Evolutionary conservation across 2,797 vertebrate genomes (phyloP).

Genomic region (Dallia pectoralis): DNA sequence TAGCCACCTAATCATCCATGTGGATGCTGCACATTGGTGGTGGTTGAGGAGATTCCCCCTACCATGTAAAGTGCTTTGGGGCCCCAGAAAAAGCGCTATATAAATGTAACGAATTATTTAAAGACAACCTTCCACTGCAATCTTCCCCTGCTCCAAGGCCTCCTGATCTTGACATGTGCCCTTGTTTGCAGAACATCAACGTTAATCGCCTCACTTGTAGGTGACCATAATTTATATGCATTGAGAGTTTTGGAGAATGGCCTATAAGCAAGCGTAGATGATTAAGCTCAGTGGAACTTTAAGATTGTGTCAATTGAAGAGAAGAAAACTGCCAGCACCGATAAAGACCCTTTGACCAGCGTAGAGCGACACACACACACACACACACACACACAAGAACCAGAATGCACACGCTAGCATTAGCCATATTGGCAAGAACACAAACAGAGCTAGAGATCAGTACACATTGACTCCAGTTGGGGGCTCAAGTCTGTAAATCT

Average conservation of each 20-base stretch:
- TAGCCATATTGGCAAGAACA: conserved; percentile 34
- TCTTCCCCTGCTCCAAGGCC: too few relatives aligned
- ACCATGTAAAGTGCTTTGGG: too few relatives aligned
- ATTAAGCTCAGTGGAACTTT: not conserved
- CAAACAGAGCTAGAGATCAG: conserved; percentile 19
- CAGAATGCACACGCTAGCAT: conserved; percentile 27
- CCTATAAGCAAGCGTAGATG: not conserved
- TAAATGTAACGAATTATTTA: too few relatives aligned
- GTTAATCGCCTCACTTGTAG: too few relatives aligned
- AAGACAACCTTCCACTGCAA: too few relatives aligned
- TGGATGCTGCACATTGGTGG: too few relatives aligned
- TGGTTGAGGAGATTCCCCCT: too few relatives aligned
- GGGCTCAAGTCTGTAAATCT: conserved; percentile 70
- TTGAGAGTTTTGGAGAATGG: not conserved
- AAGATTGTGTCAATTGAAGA: conserved; percentile 3
- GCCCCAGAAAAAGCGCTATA: too few relatives aligned
- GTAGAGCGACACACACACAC: conserved; percentile 20
- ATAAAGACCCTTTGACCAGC: not conserved
- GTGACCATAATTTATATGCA: too few relatives aligned
- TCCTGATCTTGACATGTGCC: too few relatives aligned
- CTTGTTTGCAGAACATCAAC: too few relatives aligned
- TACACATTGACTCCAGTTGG: conserved; percentile 47
- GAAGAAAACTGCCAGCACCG: not conserved
- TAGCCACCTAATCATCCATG: too few relatives aligned
- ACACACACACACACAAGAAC: conserved; percentile 15